Base-by-base conservation (phyloP, 2,797 vertebrate species). In the Mus spretus region DNA sequence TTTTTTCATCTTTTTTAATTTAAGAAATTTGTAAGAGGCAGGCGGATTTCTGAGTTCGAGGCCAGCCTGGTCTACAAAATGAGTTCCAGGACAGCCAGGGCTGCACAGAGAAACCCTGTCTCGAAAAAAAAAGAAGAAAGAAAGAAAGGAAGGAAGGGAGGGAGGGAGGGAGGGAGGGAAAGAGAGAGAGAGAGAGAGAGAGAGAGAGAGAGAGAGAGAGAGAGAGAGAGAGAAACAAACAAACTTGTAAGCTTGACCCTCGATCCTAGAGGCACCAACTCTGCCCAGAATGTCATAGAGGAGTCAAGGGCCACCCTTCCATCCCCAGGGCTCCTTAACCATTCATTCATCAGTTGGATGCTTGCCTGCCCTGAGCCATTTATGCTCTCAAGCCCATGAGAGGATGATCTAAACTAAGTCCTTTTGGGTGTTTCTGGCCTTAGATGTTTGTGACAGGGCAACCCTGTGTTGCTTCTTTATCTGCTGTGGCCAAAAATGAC, bases 231-330 rank as follows among this genome's bases (percentile, higher is more conserved):
- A 44, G 44, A n/a, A n/a, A n/a, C n/a, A n/a, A 79, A 88, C 34
- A n/a, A 95, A 96, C 96, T n/a, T 92, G 24, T 91, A 93, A 92
- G 96, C 59, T 94, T 94, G 26, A 94, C 40, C 6, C 79, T 67
- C 55, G 44, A 61, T 79, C 65, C n/a, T 87, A 59, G 44, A 95
- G 72, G 19, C 55, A 93, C 63, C 22, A 88, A 31, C 53, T 89
- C n/a, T 67, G 26, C 55, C 74, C 34, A 86, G 72, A 93, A 89
- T 82, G 40, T 82, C 65, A 34, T 31, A 44, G 70, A 55, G 28
- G 63, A 93, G 20, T 91, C 44, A 78, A 15, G 31, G 17, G 59
- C 47, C 90, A 88, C 85, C 47, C 19, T 93, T 17, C 34, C 44
- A 50, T 34, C 17, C 67, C 80, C 12, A 93, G 28, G 24, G 65